Conservation (phyloP, 2,797 vertebrate species). For the Spinus olivaceus region DNA sequence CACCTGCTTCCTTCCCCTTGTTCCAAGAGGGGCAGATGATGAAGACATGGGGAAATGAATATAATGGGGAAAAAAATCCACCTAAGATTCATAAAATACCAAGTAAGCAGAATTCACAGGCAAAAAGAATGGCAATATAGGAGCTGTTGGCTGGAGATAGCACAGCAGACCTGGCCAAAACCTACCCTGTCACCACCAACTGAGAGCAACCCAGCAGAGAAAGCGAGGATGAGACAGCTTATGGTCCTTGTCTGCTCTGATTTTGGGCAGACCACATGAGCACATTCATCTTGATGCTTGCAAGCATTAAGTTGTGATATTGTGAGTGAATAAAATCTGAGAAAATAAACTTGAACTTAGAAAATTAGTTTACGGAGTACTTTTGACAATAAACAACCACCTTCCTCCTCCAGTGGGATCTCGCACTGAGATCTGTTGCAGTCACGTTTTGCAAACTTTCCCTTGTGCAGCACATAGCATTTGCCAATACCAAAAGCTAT, state of each 20-base stretch:
- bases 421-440: neutral
- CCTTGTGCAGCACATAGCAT: fast-evolving
- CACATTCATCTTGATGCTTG: neutral
- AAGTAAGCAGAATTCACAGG: neutral
- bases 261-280: neutral
- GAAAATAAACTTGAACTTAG: neutral
- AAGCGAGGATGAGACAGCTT: neutral
- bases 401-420: neutral
- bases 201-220: neutral
- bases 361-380: neutral
- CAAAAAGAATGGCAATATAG: neutral
- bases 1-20: neutral
- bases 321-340: neutral
- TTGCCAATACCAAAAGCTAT: neutral
- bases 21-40: neutral
- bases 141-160: neutral
- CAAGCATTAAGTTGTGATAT: neutral
- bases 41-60: neutral
- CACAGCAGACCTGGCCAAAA: neutral
- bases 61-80: fast-evolving
- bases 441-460: neutral
- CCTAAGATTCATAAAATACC: neutral
- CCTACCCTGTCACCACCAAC: neutral
- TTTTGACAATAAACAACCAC: neutral
- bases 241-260: neutral